phyloP scores from a whole-genome alignment of 2,888 invertebrate species.

The Axea sp. region DNA sequence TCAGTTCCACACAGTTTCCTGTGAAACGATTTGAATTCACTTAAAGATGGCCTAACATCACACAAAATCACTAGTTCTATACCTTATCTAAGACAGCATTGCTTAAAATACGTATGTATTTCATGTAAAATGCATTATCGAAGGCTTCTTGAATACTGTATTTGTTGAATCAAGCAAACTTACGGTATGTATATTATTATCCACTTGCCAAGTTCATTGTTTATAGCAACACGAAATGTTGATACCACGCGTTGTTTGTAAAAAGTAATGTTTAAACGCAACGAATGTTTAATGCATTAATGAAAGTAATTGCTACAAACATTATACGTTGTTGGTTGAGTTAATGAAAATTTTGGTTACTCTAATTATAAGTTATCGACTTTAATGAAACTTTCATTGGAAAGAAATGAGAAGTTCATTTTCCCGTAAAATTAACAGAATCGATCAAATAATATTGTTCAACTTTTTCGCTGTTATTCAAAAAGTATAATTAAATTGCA shows the following conservation, averaged over 20 bases:
- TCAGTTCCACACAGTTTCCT: constrained; percentile 21
- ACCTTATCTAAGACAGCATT: constrained; percentile 26
- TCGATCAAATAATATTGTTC: constrained; percentile 8
- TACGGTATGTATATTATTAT: constrained; percentile 5
- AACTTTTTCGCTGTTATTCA: constrained; percentile 5
- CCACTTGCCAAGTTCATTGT: no score
- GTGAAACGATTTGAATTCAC: constrained; percentile 42
- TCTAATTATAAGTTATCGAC: constrained; percentile 20
- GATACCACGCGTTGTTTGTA: no score
- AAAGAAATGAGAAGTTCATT: constrained; percentile 20
- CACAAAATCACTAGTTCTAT: constrained; percentile 38
- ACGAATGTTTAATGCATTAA: no score
- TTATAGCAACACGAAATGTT: no score
- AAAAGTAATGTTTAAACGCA: no score
- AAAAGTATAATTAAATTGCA: constrained; percentile 10
- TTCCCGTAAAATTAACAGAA: constrained; percentile 20
- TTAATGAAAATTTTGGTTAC: constrained; percentile 15
- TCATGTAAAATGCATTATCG: constrained; percentile 31
- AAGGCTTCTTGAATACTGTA: constrained; percentile 20
- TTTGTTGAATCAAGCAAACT: constrained; percentile 20
- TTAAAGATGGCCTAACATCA: constrained; percentile 37
- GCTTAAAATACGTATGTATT: constrained; percentile 34
- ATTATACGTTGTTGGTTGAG: neutral
- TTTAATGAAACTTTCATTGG: constrained; percentile 12
- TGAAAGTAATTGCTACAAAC: neutral